These are phyloP conservation scores for Candidula unifasciata DNA, from an alignment of 2,888 invertebrate genomes.

Conservation along the genomic window DNA sequence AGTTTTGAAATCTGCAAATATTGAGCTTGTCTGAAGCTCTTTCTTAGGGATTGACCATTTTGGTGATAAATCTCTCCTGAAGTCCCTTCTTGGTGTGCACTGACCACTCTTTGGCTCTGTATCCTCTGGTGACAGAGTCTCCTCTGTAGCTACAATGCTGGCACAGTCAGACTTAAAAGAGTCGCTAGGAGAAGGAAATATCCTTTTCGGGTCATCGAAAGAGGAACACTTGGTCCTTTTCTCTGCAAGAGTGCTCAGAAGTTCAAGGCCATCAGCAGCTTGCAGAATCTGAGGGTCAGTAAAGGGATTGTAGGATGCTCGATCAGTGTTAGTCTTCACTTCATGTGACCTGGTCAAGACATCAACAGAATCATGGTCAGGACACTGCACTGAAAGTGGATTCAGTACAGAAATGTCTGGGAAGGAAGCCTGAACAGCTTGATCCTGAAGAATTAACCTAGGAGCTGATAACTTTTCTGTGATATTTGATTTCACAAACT, in stretches of 20 bases:
- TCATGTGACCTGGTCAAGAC: conserved; percentile 1
- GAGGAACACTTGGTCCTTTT: conserved; percentile 62
- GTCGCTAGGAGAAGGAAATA: conserved; percentile 58
- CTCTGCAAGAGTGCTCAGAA: conserved; percentile 72
- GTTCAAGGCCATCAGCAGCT: conserved; percentile 72
- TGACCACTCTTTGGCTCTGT: conserved; percentile 49
- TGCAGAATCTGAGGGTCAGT: conserved; percentile 71
- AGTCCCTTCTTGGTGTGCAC: conserved; percentile 51
- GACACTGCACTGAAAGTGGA: conserved; percentile 43
- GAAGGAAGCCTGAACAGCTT: conserved; percentile 46
- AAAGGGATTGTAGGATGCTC: conserved; percentile 64
- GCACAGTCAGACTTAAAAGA: conserved; percentile 57
- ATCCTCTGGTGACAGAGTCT: conserved; percentile 49
- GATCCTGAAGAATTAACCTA: conserved; percentile 14
- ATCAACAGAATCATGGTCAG: conserved; percentile 37
- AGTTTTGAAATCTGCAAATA: conserved; percentile 51
- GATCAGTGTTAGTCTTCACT: conserved; percentile 19
- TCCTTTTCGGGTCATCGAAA: conserved; percentile 50
- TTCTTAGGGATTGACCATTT: conserved; percentile 55
- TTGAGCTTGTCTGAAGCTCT: conserved; percentile 14
- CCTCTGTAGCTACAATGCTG: conserved; percentile 46
- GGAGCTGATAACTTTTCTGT: conserved; percentile 5
- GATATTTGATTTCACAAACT: background rate
- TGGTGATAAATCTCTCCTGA: conserved; percentile 52
- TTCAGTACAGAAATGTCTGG: conserved; percentile 6